A percentile compares a stretch with the other conserved stretches of the same genome.
phyloP scores from a whole-genome alignment of 2,113 vertebrate species.

The Mesoclemmys tuberculata region DNA sequence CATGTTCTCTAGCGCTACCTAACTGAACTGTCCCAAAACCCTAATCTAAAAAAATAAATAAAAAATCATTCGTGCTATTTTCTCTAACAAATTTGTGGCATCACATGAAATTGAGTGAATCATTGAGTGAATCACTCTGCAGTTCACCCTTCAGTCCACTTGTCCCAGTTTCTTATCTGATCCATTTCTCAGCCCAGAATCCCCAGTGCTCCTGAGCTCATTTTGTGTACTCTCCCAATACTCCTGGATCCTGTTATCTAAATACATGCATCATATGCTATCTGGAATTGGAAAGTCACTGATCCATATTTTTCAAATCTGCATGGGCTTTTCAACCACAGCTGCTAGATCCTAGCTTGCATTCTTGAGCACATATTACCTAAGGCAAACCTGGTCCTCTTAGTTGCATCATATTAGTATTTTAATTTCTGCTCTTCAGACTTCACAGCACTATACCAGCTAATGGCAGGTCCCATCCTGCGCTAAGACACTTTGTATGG shows the following conservation, averaged over 20 bases:
- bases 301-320: not conserved
- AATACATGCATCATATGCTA: not conserved
- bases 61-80: not conserved
- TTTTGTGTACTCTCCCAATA: not conserved
- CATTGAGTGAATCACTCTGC: not conserved
- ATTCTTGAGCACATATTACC: rapidly evolving
- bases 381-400: not conserved
- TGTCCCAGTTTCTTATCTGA: not conserved
- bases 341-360: not conserved
- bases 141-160: not conserved
- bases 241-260: not conserved
- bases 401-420: not conserved
- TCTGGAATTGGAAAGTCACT: not conserved
- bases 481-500: not conserved
- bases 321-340: not conserved
- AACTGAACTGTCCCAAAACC: not conserved
- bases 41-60: not conserved
- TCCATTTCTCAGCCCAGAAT: not conserved
- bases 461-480: not conserved
- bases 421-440: not conserved
- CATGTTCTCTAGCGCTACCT: not conserved
- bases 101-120: not conserved
- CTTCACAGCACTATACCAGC: not conserved
- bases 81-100: not conserved
- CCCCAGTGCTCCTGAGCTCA: not conserved